A percentile compares a stretch with the other conserved stretches of the same genome.
These are phyloP conservation scores for Anhinga rufa DNA, from an alignment of 2,113 vertebrate species.

Conservation along the genomic window DNA sequence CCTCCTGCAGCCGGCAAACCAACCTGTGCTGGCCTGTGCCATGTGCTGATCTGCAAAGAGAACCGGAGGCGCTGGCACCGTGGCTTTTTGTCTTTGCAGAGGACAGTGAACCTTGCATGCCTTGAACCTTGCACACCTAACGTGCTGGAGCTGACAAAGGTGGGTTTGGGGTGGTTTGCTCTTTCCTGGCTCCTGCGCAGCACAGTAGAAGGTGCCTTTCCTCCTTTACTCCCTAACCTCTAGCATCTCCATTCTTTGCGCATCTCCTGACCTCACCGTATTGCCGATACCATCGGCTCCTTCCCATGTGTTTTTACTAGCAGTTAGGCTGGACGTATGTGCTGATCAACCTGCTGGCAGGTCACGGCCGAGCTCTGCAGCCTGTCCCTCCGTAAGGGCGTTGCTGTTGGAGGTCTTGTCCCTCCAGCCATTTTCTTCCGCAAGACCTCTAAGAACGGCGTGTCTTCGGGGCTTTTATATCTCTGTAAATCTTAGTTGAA, in stretches of 20 bases:
- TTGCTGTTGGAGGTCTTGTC: not conserved
- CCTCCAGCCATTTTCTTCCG: not conserved
- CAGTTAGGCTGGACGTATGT: not conserved
- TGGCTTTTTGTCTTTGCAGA: not conserved
- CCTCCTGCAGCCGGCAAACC: not conserved
- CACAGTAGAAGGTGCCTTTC: not conserved
- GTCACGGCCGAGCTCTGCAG: not conserved
- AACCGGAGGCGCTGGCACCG: not conserved
- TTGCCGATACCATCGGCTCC: not conserved
- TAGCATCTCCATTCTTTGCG: not conserved
- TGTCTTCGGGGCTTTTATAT: not conserved
- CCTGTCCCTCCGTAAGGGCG: not conserved
- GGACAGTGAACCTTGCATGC: not conserved
- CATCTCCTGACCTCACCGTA: not conserved
- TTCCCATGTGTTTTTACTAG: not conserved
- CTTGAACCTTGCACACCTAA: not conserved
- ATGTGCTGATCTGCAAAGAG: fast-evolving
- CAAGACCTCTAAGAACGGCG: not conserved
- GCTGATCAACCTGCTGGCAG: not conserved
- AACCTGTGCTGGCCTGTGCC: not conserved
- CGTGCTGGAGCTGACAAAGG: not conserved
- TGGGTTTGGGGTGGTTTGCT: not conserved
- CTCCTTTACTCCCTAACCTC: not conserved
- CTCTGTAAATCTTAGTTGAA: not conserved
- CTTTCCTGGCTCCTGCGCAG: not conserved